These are phyloP conservation scores for Agelas oroides DNA, from an alignment of 37 sponge, comb jelly and placozoan species.

Conservation along the genomic window DNA sequence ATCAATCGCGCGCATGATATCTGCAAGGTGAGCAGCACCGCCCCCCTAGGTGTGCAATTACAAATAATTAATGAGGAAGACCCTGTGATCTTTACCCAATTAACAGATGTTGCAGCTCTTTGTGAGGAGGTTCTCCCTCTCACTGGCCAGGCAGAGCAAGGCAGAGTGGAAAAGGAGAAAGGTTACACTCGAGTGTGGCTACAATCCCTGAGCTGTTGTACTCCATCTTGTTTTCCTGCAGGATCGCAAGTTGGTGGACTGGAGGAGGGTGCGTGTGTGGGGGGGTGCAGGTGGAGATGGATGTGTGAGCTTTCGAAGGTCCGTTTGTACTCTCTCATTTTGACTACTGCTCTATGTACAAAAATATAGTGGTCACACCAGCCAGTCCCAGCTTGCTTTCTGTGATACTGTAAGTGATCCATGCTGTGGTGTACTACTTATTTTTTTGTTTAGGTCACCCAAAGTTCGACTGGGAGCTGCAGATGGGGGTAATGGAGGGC, in stretches of 20 bases:
- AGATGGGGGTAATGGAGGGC: conserved; percentile 91
- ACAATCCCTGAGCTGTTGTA: background rate
- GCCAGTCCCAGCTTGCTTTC: no score
- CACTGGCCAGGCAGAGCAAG: background rate
- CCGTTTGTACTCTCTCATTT: background rate
- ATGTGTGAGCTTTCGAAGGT: conserved; percentile 78
- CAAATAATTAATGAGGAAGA: no score
- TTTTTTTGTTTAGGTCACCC: conserved; percentile 27
- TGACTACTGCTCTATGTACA: no score
- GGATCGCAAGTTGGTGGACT: conserved; percentile 81
- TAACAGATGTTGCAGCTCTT: no score
- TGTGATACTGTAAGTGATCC: no score
- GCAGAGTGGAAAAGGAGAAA: background rate
- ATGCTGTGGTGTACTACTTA: no score
- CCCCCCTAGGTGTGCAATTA: background rate
- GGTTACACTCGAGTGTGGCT: background rate
- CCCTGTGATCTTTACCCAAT: no score
- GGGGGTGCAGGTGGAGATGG: conserved; percentile 89
- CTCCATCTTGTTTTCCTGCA: background rate
- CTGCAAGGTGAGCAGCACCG: background rate
- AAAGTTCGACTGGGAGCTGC: conserved; percentile 67
- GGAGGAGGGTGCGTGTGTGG: conserved; percentile 64
- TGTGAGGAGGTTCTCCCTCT: background rate
- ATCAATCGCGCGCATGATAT: background rate
- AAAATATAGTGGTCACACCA: no score